These are phyloP conservation scores for Bagarius yarrelli DNA, from an alignment of 2,113 vertebrate species.

Conservation along the genomic window DNA sequence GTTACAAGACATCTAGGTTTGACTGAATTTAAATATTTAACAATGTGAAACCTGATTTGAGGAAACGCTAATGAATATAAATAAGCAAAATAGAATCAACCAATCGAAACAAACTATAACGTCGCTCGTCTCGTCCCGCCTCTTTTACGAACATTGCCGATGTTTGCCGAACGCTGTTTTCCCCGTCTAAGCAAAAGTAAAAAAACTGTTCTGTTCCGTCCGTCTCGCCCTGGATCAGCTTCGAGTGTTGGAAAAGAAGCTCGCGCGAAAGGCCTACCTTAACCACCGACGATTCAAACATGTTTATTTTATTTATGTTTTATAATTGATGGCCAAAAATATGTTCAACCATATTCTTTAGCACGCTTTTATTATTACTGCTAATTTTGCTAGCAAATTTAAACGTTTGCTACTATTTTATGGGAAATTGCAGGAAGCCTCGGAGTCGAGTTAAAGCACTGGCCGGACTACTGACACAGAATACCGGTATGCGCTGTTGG, in stretches of 20 bases:
- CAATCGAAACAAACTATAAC: conserved; percentile 60
- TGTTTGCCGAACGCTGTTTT: conserved; percentile 67
- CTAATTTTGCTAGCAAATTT: conserved; percentile 5
- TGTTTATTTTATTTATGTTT: conserved; percentile 44
- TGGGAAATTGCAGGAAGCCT: conserved; percentile 67
- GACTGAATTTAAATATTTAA: conserved; percentile 55
- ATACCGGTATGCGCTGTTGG: conserved; percentile 56
- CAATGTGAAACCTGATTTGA: conserved; percentile 52
- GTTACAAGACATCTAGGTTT: neutral
- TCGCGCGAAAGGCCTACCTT: conserved; percentile 71
- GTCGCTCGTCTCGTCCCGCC: conserved; percentile 64
- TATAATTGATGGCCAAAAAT: conserved; percentile 32
- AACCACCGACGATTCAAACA: conserved; percentile 46
- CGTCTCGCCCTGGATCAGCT: conserved; percentile 76
- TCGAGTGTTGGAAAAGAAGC: conserved; percentile 76
- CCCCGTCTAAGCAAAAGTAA: conserved; percentile 75
- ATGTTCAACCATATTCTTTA: conserved; percentile 4
- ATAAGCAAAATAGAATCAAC: conserved; percentile 30
- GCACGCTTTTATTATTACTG: conserved; percentile 9
- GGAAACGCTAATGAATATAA: conserved; percentile 57
- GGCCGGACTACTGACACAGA: conserved; percentile 41
- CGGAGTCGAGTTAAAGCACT: conserved; percentile 62
- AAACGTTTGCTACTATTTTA: conserved; percentile 51
- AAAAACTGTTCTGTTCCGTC: conserved; percentile 69
- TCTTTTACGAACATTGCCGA: conserved; percentile 73